These are phyloP conservation scores for Hymenochirus boettgeri DNA, from an alignment of 2,113 vertebrate species.

Conservation along the genomic window DNA sequence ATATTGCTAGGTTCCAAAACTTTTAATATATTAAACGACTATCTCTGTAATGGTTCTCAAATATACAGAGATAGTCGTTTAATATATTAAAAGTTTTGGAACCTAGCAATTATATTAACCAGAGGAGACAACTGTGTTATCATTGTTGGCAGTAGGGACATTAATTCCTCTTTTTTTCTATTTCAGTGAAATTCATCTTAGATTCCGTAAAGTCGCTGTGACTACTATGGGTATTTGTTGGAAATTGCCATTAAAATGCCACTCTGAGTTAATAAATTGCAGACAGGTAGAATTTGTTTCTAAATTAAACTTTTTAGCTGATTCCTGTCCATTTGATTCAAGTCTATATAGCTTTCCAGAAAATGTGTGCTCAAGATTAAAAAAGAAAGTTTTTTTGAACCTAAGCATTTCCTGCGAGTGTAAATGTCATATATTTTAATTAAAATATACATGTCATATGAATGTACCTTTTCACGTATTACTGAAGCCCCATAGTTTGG, in stretches of 20 bases:
- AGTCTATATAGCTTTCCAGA: too few species aligned
- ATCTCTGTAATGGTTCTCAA: background rate
- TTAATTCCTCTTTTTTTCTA: constrained; percentile 1
- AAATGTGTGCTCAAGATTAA: too few species aligned
- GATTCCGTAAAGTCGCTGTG: background rate
- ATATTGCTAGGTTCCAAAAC: background rate
- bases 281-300: background rate
- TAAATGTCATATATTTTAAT: too few species aligned
- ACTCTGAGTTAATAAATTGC: constrained; percentile 6
- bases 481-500: too few species aligned
- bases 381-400: too few species aligned
- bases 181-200: constrained; percentile 7
- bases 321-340: background rate
- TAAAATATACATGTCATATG: too few species aligned
- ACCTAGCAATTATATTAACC: background rate
- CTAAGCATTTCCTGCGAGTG: too few species aligned
- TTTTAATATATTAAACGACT: background rate
- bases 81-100: too few species aligned
- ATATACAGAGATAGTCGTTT: too few species aligned
- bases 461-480: too few species aligned
- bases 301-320: background rate
- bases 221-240: background rate
- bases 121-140: constrained; percentile 2
- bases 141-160: background rate
- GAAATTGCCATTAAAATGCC: background rate